These are phyloP conservation scores for Pyxicephalus adspersus DNA, from an alignment of 2,113 vertebrate genomes.

Conservation along the genomic window DNA sequence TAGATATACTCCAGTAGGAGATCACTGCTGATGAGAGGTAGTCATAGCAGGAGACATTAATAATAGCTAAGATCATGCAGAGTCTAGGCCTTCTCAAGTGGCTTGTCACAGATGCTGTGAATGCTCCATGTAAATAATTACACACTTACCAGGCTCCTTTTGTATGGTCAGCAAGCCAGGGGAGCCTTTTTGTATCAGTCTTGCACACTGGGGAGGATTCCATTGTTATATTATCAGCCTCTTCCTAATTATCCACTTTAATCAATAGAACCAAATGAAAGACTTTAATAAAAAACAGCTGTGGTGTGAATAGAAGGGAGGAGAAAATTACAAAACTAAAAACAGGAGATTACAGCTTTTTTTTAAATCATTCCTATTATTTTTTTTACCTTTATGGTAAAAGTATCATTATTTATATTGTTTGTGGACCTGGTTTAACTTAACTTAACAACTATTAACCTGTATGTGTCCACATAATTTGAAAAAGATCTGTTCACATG, in stretches of 20 bases:
- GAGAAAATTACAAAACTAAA: neutral
- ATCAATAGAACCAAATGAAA: slow-evolving; percentile 33
- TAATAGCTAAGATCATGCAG: slow-evolving; percentile 22
- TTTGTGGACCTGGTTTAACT: neutral
- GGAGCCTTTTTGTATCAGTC: slow-evolving; percentile 21
- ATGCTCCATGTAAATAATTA: slow-evolving; percentile 34
- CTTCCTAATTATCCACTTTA: slow-evolving; percentile 47
- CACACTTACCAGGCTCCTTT: slow-evolving; percentile 17
- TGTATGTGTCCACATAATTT: too few relatives aligned
- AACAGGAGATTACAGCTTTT: neutral
- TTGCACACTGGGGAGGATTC: neutral
- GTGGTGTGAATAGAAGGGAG: slow-evolving; percentile 8
- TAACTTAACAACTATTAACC: neutral
- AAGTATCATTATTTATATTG: neutral
- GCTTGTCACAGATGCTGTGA: neutral
- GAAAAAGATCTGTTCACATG: too few relatives aligned
- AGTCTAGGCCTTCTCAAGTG: neutral
- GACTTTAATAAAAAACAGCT: slow-evolving; percentile 20
- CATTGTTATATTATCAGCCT: slow-evolving; percentile 25
- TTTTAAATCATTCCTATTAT: neutral
- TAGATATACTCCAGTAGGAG: neutral
- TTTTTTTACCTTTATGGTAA: neutral
- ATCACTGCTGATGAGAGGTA: slow-evolving; percentile 6
- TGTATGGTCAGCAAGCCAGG: slow-evolving; percentile 5
- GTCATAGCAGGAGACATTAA: neutral